Evolutionary conservation across 2,888 invertebrate species (phyloP), one percentile per base, ranked within the genome.

Genomic region (Pollenia angustigena): DNA sequence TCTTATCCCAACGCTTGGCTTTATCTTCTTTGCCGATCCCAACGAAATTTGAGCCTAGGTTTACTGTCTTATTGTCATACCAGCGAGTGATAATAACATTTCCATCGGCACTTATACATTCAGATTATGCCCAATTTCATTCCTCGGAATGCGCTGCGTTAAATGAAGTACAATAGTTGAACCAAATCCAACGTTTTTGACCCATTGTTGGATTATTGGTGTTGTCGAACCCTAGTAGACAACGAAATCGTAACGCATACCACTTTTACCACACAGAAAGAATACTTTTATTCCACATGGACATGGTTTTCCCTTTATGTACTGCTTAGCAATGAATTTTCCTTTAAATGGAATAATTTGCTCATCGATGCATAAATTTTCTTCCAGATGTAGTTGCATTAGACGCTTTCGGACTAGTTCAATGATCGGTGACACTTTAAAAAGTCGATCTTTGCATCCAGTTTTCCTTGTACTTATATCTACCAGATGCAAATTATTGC

Each of bases 231-330:
- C 90, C 88, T 91, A 91, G 81, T 91, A 91, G 40, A 90, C 87
- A 66, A 91, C 76, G 85, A 91, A 91, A 88, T 91, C 90, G 84
- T 90, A 91, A 9, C 88, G 80, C 58, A 89, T 83, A 11, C 90
- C 90, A 71, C 90, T n/a, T n/a, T n/a, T n/a, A n/a, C n/a, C 90
- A 86, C 89, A 90, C n/a, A 91, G 44, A 42, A 89, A 81, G 75
- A 82, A 89, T 14, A 89, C 78, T 85, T 90, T 90, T 56, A 90
- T 88, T 4, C 89, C 90, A 90, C 90, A 90, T 40, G 89, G 90
- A 64, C 82, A 87, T 8, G 86, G 86, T 50, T 84, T 86, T 12
- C 68, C 81, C 18, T 78, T 81, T 46, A 85, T 81, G 18, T 80
- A 84, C 56, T 84, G 74, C 56, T 66, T 64, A 50, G 66, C 60